Percentiles rank a stretch among this genome's conserved stretches.
phyloP scores from a whole-genome alignment of 2,888 invertebrate genomes.

The Andrena bicolor region DNA sequence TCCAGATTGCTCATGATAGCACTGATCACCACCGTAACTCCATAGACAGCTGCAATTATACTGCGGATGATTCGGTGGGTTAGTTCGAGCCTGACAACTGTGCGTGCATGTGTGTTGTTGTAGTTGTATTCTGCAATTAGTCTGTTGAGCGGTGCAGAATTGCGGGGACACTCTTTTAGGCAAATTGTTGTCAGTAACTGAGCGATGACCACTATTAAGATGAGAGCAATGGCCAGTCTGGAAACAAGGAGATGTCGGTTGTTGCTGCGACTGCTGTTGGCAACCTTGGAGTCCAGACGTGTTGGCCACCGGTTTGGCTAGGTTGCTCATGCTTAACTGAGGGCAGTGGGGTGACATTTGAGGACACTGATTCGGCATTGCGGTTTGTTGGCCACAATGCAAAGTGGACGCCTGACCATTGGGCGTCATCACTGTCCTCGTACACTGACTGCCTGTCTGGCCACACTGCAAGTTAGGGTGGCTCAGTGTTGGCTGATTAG shows the following conservation, averaged over 20 bases:
- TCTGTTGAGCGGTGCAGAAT: constrained; percentile 75
- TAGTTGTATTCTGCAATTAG: constrained; percentile 72
- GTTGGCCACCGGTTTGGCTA: constrained; percentile 68
- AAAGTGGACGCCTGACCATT: constrained; percentile 64
- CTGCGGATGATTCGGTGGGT: constrained; percentile 67
- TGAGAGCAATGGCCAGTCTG: constrained; percentile 71
- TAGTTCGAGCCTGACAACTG: constrained; percentile 67
- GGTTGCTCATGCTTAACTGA: constrained; percentile 65
- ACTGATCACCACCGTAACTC: constrained; percentile 86
- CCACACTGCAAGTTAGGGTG: constrained; percentile 70
- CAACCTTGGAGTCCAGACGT: constrained; percentile 81
- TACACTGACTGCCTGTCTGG: constrained; percentile 82
- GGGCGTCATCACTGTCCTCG: constrained; percentile 71
- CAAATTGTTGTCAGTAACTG: constrained; percentile 48
- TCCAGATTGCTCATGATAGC: constrained; percentile 84
- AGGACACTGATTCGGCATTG: constrained; percentile 85
- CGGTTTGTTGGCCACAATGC: constrained; percentile 64
- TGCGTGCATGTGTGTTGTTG: constrained; percentile 73
- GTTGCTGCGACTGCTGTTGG: constrained; percentile 67
- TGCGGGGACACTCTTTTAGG: constrained; percentile 72
- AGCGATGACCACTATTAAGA: constrained; percentile 59
- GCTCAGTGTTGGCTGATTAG: constrained; percentile 53
- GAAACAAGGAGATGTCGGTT: constrained; percentile 66
- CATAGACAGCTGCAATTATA: constrained; percentile 84
- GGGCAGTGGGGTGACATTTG: constrained; percentile 74